Evolutionary conservation across 1,140 invertebrate genomes (phyloP), one percentile per base, ranked within the genome.

Genomic region (Tetragonula clypearis): DNA sequence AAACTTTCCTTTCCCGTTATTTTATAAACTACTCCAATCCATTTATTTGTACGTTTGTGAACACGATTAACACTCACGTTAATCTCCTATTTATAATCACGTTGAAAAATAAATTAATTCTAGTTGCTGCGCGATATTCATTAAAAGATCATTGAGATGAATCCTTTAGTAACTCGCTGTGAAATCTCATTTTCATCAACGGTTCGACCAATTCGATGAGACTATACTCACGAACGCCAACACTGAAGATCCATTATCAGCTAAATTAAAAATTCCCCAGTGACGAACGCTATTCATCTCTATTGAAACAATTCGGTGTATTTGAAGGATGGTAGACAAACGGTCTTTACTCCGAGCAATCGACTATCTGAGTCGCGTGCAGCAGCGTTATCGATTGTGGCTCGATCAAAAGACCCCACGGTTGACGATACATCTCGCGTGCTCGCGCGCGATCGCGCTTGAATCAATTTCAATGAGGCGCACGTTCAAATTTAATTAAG

Each of bases 401-500:
- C 6, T 74, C 56, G n/a, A 19, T 49, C 73, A 55, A 56, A 65
- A 80, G 76, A 85, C 71, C 15, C 58, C 41, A 60, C 72, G 81
- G 68, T 81, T 85, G 75, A 58, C 68, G 72, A 75, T 78, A 65
- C 49, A 56, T 41, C 56, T 73, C 74, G 83, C 78, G 69, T 65
- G 77, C 17, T 53, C 62, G 66, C 66, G 72, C 82, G 49, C 84
- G 23, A 79, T 60, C 68, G 53, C 68, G 53, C 2, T 19, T 19
- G 66, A 81, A 81, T 71, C 72, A 75, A 76, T 86, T 72, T 73
- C 84, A 56, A 82, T 72, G 71, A 73, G 30, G 58, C 65, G 66
- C 71, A 30, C 79, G 72, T 68, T 81, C 73, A 35, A 86, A 86
- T 86, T 82, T 69, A 86, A 86, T 86, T 82, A 86, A 86, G 79